phyloP scores from a whole-genome alignment of 1,140 invertebrate genomes.

The Ganaspis sp. region DNA sequence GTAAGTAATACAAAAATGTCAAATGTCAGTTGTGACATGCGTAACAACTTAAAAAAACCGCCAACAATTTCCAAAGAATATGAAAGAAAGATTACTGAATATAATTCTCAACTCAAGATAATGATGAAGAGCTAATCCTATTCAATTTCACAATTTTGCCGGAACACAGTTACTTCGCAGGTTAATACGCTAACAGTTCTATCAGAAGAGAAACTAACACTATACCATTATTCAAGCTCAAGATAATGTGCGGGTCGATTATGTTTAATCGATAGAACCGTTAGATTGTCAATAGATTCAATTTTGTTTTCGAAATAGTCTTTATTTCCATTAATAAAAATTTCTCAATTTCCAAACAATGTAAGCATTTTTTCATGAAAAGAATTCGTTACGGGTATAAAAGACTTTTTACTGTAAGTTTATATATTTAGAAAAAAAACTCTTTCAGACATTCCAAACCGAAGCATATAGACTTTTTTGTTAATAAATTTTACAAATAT shows the following conservation, averaged over 20 bases:
- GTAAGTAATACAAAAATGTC: background rate
- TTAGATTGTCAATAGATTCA: constrained; percentile 10
- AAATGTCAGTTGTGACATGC: background rate
- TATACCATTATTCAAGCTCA: background rate
- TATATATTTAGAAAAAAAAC: too few species aligned
- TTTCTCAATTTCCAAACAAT: background rate
- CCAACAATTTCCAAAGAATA: background rate
- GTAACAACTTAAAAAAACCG: background rate
- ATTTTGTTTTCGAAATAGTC: background rate
- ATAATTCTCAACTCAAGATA: background rate
- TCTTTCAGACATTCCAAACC: too few species aligned
- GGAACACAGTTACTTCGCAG: background rate
- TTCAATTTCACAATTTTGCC: background rate
- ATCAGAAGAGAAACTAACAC: background rate
- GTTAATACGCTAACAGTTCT: background rate
- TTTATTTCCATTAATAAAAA: background rate
- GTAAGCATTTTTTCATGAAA: background rate
- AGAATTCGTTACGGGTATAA: too few species aligned
- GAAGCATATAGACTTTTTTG: too few species aligned
- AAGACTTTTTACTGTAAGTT: too few species aligned
- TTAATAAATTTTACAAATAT: too few species aligned
- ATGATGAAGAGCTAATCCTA: background rate
- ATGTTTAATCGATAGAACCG: background rate
- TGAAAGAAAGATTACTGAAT: too few species aligned
- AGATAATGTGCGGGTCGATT: background rate